Conservation (phyloP, 2,888 invertebrate species). For the Aleiodes alternator region DNA sequence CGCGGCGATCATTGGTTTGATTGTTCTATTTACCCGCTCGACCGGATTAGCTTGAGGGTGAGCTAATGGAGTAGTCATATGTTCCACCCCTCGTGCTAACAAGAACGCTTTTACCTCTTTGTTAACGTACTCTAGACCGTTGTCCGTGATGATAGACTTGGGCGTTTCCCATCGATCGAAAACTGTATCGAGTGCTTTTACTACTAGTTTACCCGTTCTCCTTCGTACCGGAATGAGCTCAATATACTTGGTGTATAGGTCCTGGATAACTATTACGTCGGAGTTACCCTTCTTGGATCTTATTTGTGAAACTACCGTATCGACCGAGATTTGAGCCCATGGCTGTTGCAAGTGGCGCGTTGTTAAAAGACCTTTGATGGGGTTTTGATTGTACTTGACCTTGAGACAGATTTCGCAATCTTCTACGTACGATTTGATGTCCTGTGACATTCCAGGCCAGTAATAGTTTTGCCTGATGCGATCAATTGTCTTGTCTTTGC, state of each 20-base stretch:
- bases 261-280: conserved; percentile 39
- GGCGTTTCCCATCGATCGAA: conserved; percentile 36
- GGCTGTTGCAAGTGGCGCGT: conserved; percentile 36
- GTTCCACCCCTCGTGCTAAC: too few species aligned
- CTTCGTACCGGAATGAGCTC: conserved; percentile 31
- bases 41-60: too few species aligned
- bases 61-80: too few species aligned
- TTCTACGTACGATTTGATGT: too few species aligned
- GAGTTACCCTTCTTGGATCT: conserved; percentile 42
- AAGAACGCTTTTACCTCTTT: background rate
- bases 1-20: too few species aligned
- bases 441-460: conserved; percentile 37
- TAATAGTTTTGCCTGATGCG: conserved; percentile 45
- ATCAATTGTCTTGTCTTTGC: conserved; percentile 45
- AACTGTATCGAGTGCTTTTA: conserved; percentile 24
- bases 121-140: conserved; percentile 1
- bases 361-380: background rate
- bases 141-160: background rate
- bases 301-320: conserved; percentile 30
- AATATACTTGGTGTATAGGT: conserved; percentile 43
- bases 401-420: too few species aligned
- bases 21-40: too few species aligned
- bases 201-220: conserved; percentile 28
- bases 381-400: too few species aligned
- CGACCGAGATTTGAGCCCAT: conserved; percentile 20